Base-by-base conservation (phyloP, 2,113 vertebrate species). In the Xiphias gladius region DNA sequence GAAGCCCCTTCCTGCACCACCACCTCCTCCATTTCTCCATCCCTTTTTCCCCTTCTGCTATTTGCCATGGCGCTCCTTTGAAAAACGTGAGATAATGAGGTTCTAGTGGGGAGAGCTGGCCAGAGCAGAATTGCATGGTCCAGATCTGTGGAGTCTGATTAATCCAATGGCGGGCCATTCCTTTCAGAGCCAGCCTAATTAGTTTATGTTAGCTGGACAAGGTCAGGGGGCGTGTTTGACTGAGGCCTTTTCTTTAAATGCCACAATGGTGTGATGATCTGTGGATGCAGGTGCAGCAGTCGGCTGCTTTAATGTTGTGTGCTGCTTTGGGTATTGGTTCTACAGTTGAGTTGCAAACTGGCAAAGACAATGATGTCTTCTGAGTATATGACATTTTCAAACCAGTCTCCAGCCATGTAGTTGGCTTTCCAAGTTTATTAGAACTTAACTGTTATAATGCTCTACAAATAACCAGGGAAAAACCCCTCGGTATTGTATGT, bases 121-220 rank as follows among this genome's bases (percentile, higher is more conserved):
- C 41, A 32, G 90, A 93, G 91, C 89, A 79, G 88, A 88, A 87
- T 72, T 89, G 90, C 92, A 85, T 76, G 89, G 94, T 89, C 87
- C 92, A 96, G 95, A 96, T 93, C 89, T 66, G 91, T 91, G 88
- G 77, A 82, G 46, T 67, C 87, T 91, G 93, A 95, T 96, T 95
- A 96, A 96, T 96, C 91, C 94, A 90, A 83, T 92, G 94, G 94
- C 82, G 88, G 94, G 90, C 94, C 92, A 86, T 93, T 96, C 96
- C 95, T 91, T 83, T 91, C 92, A 89, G 91, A 94, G 82, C 90
- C 71, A 61, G 96, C 94, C 94, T 97, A 97, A 99, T 99, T 98
- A 98, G 97, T 98, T 99, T 98, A 97, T 96, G 96, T 97, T 98
- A 96, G 95, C 96, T 96, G 95, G 91, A 96, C 95, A 96, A 97